Base-by-base conservation (phyloP, 2,113 vertebrate species). In the Tyrannus savana region DNA sequence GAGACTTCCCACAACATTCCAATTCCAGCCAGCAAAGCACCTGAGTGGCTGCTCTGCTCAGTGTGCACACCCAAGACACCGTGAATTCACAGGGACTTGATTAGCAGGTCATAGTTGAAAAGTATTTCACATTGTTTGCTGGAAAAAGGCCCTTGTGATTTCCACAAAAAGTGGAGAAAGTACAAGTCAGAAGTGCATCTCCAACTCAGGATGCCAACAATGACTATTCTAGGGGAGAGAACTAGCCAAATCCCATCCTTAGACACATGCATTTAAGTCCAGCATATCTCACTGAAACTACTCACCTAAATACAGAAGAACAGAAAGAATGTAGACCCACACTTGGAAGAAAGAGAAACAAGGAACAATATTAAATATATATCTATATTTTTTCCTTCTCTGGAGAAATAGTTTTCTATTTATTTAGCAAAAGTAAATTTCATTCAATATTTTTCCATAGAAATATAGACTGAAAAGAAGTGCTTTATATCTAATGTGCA, bases 381-480 rank as follows among this genome's bases (percentile, higher is more conserved):
- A 90, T 50, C 47, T 94, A 68, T 83, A 58, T 10, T 44, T 86
- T 92, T 83, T 33, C 25, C 16, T 91, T 89, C 87, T 74, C 89
- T 33, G 67, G 28, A 95, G 60, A 96, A 94, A 93, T 88, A 94
- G 9, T 68, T 93, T 85, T 92, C 37, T 87, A 55, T 75, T 83
- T 92, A 62, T 88, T 90, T 95, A 97, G 84, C 52, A 97, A 97
- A 98, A 96, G 83, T 91, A 96, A 92, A 87, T 64, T 93, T 89
- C 90, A 8, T 85, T 96, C 86, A 74, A 12, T 89, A 74, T 58
- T 74, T 84, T 78, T 75, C 69, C 41, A 50, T 96, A 96, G 66
- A 97, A 97, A 97, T 96, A 97, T 95, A 97, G 79, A 97, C n/a
- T 56, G 60, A 93, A 86, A 97, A 95, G n/a, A 91, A 95, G 49